Evolutionary conservation across 2,113 vertebrate species (phyloP), one percentile per base, ranked within the genome.

Genomic region (Dascyllus trimaculatus): DNA sequence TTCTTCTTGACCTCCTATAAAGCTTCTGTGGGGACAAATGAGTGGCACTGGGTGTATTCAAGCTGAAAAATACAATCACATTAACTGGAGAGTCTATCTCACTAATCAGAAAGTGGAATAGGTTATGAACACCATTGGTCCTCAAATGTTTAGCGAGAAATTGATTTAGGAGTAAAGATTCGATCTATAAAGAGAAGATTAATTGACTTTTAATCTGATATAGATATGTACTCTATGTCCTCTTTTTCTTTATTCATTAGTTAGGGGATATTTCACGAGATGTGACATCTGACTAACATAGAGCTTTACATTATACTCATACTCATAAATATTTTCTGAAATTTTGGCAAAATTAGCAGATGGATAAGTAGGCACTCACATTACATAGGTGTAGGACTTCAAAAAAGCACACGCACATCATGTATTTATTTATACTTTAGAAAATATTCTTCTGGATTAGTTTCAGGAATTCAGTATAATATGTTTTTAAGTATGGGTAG

Each of bases 11-110:
- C 70, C 73, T 74, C 61, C 0, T 8, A 54, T 26, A 67, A 7
- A 63, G 52, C 22, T 59, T 82, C 21, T 65, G 57, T 43, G 59
- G 59, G 21, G 45, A 76, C 63, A 32, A 24, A 74, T 32, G 29
- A 52, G 51, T 29, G 51, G 17, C 32, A 69, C 10, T 69, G 11
- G 26, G 6, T n/a, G 21, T 11, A 48, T 81, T 79, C 10, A 73
- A 74, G 51, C 48, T 58, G 25, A 75, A 29, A 81, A 80, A 78
- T n/a, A 52, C 26, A 78, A 75, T 86, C 49, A 18, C n/a, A 58
- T 78, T 45, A 21, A 25, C 25, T 51, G n/a, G 14, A 45, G 49
- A 71, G 40, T 59, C 52, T 56, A 25, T 59, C 11, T 72, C 18
- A 4, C 18, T 61, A 38, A 75, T 69, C 38, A 76, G 57, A 72